Conservation (phyloP, 2,113 vertebrate species). For the Zosterops borbonicus region DNA sequence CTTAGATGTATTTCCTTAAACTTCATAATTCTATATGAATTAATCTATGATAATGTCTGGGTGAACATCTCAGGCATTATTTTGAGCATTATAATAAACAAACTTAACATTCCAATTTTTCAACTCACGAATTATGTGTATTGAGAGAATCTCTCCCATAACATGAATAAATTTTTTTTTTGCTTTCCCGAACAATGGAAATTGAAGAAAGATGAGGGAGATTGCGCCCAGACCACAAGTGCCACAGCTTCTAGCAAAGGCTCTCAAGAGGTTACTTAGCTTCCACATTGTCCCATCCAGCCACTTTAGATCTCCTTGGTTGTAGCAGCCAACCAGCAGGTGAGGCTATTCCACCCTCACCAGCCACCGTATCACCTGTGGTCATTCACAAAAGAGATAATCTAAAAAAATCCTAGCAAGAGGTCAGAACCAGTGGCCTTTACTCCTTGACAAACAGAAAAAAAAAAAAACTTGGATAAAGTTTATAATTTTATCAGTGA, state of each 20-base stretch:
- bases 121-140: not conserved
- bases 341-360: not conserved
- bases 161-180: not conserved
- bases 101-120: not conserved
- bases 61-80: slow-evolving; percentile 40
- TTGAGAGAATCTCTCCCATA: not conserved
- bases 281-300: not conserved
- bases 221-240: not conserved
- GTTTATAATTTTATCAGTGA: not conserved
- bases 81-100: slow-evolving; percentile 51
- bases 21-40: slow-evolving; percentile 56
- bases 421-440: not conserved
- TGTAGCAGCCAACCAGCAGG: not conserved
- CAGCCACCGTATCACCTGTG: not conserved
- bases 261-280: not conserved
- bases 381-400: not conserved
- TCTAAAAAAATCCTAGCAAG: not conserved
- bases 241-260: not conserved
- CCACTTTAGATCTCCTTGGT: not conserved
- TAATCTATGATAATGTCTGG: slow-evolving; percentile 45
- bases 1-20: slow-evolving; percentile 55
- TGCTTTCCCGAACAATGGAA: not conserved
- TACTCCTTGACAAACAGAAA: not conserved
- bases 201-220: not conserved
- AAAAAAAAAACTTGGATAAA: not conserved